A percentile compares a stretch with the other conserved stretches of the same genome.
Evolutionary conservation across 2,888 invertebrate species (phyloP).

Genomic region (Harpalus rufipes): DNA sequence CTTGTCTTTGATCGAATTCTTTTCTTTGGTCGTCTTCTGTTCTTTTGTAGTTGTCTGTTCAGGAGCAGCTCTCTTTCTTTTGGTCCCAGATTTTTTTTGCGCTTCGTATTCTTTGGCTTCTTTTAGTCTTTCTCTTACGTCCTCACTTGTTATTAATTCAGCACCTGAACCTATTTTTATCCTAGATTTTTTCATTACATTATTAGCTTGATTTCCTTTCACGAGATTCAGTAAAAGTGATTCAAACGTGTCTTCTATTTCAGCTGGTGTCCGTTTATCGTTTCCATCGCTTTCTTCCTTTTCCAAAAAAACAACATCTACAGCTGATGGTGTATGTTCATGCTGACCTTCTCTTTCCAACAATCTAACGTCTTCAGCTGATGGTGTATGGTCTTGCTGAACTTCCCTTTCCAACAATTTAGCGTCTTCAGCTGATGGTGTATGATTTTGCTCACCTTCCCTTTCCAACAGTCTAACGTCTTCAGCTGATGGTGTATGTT

Average conservation of each 20-base stretch:
- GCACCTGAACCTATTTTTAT: slow-evolving; percentile 52
- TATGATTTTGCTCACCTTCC: no score
- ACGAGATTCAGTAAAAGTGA: slow-evolving; percentile 1
- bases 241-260: slow-evolving; percentile 33
- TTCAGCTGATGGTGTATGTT: no score
- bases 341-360: no score
- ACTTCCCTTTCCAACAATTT: no score
- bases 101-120: not conserved
- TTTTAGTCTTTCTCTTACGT: slow-evolving; percentile 54
- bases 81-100: not conserved
- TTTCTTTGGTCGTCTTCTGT: not conserved
- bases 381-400: no score
- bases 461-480: no score
- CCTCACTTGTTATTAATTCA: slow-evolving; percentile 54
- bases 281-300: not conserved
- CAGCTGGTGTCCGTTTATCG: slow-evolving; percentile 38
- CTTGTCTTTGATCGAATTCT: slow-evolving; percentile 8
- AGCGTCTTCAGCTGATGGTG: no score
- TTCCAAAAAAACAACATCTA: no score
- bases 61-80: slow-evolving; percentile 1
- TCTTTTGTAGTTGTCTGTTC: not conserved
- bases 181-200: slow-evolving; percentile 19
- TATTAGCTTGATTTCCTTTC: slow-evolving; percentile 1
- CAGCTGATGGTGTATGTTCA: no score
- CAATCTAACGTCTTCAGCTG: no score